Conservation (phyloP, 1,140 invertebrate genomes). For the Anoplolepis gracilipes region DNA sequence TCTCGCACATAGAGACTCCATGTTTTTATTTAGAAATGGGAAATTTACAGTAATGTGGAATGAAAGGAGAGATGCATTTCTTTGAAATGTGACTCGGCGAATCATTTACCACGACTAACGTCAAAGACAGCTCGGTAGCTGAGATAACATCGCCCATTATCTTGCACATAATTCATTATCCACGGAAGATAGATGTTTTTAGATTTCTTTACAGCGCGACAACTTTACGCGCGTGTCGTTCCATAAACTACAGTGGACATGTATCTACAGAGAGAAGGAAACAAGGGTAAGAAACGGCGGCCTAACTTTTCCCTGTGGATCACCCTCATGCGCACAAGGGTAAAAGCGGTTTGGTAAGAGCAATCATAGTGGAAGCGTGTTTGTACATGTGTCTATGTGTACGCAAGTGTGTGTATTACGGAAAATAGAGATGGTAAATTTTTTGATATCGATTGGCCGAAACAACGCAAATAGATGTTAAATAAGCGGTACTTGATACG, state of each 20-base stretch:
- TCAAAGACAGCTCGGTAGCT: slow-evolving; percentile 43
- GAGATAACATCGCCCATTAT: slow-evolving; percentile 77
- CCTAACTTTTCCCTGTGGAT: background rate
- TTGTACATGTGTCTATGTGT: too few species aligned
- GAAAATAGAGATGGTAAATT: slow-evolving; percentile 12
- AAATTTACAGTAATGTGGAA: slow-evolving; percentile 41
- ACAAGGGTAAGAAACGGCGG: background rate
- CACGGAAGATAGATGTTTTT: slow-evolving; percentile 64
- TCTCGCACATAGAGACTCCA: slow-evolving; percentile 10
- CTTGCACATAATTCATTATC: slow-evolving; percentile 77
- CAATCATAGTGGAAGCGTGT: background rate
- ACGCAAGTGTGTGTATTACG: background rate
- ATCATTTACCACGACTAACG: slow-evolving; percentile 16
- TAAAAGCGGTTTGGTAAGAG: background rate
- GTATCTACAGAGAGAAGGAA: slow-evolving; percentile 4
- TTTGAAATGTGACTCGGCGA: background rate
- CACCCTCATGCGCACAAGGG: background rate
- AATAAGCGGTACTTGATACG: background rate
- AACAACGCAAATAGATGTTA: background rate
- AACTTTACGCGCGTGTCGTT: slow-evolving; percentile 69
- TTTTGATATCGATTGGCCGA: background rate
- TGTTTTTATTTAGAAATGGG: slow-evolving; percentile 20
- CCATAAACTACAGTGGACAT: slow-evolving; percentile 68
- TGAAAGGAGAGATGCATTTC: background rate
- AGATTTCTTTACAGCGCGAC: slow-evolving; percentile 70